phyloP scores from a whole-genome alignment of 2,113 vertebrate species.

The Thomomys bottae region DNA sequence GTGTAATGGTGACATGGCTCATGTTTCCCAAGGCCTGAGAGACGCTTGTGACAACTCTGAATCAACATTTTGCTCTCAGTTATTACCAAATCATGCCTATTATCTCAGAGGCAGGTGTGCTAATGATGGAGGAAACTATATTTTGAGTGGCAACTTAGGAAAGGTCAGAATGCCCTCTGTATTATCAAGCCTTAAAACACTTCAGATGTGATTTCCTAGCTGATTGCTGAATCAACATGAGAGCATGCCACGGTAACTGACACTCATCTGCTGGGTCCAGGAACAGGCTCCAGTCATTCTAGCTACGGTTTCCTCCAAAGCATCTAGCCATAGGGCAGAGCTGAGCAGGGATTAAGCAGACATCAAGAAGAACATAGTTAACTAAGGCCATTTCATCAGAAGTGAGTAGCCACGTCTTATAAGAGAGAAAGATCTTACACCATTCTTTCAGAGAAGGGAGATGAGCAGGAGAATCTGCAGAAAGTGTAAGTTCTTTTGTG shows the following conservation, averaged over 20 bases:
- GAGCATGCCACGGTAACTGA: neutral
- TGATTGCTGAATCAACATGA: neutral
- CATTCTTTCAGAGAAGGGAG: neutral
- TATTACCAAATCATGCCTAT: constrained; percentile 34
- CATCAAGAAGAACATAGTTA: neutral
- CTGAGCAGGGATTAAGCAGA: neutral
- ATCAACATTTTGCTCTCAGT: constrained; percentile 46
- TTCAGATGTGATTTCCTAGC: constrained; percentile 34
- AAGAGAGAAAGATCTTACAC: neutral
- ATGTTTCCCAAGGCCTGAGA: neutral
- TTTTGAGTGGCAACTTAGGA: constrained; percentile 63
- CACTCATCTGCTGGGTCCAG: neutral
- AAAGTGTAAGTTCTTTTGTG: neutral
- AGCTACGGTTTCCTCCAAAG: neutral
- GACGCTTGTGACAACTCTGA: constrained; percentile 23
- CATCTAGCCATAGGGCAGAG: neutral
- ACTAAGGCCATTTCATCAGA: neutral
- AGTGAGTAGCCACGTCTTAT: neutral
- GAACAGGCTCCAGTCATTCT: neutral
- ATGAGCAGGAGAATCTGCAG: neutral
- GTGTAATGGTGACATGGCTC: neutral
- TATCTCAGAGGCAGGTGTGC: constrained; percentile 25
- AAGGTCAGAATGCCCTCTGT: constrained; percentile 49
- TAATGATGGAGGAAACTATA: neutral
- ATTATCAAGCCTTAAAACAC: neutral